Evolutionary conservation across 37 sponge, comb jelly and placozoan species (phyloP), one percentile per base, ranked within the genome.

Genomic region (Mnemiopsis leidyi): DNA sequence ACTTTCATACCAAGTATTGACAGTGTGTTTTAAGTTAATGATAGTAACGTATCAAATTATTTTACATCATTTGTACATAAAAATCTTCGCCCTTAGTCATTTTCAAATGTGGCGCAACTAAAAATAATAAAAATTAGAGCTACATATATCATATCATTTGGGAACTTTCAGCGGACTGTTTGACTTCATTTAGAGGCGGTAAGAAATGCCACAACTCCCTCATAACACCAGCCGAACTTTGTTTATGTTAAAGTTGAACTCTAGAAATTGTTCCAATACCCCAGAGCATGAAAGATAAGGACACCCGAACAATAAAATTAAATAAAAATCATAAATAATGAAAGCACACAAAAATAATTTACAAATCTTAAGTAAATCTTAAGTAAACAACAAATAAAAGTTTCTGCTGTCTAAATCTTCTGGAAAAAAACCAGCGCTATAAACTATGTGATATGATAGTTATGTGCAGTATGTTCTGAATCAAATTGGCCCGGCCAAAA

Each of bases 1-100:
- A n/a, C 13, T 5, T 48, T 48, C 61, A 48, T 13, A 48, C 61
- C 9, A 48, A 48, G 5, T 48, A 48, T 48, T 48, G 5, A 48
- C 61, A 48, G 13, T n/a, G n/a, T n/a, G n/a, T n/a, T n/a, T n/a
- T n/a, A n/a, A n/a, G n/a, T 48, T 13, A 48, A 48, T 48, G 5
- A 5, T 48, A 13, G 5, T 48, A 48, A 48, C 13, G 61, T 48
- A 48, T 48, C 9, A 48, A 48, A 48, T 48, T 33, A 77, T 77
- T 31, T 77, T 77, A 77, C 79, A 77, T 32, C 36, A 77, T 77
- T 77, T 77, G 79, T 77, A 77, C 79, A 77, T 77, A 77, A 32
- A 77, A 33, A 77, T 77, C 32, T 48, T 13, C 5, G 13, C n/a
- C 79, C 30, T 34, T 77, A 77, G 18, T 31, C 32, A 32, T 1